Percentiles rank a stretch among this genome's conserved stretches.
Evolutionary conservation across 1,140 invertebrate species (phyloP).

Genomic region (Teleopsis dalmanni): DNA sequence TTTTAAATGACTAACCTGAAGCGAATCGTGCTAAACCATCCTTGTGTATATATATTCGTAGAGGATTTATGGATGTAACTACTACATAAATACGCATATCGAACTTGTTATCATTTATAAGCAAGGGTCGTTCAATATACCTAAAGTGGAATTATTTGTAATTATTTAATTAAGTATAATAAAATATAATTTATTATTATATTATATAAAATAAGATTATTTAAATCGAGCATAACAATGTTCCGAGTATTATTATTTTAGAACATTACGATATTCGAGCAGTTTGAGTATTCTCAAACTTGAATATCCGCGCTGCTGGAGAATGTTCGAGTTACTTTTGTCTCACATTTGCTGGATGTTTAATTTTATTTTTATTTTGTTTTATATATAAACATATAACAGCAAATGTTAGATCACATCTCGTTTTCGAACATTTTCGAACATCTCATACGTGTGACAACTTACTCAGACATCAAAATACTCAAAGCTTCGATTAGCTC

Average conservation of each 20-base stretch:
- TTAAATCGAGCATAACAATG: not conserved
- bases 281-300: too few species aligned
- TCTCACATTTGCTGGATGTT: too few species aligned
- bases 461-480: not conserved
- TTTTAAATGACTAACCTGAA: slow-evolving; percentile 53
- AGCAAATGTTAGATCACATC: too few species aligned
- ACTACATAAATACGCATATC: slow-evolving; percentile 88
- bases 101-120: slow-evolving; percentile 93
- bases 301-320: too few species aligned
- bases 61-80: slow-evolving; percentile 89
- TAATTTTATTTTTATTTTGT: too few species aligned
- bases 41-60: slow-evolving; percentile 87
- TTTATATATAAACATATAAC: too few species aligned
- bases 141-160: slow-evolving; percentile 14
- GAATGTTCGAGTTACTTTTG: too few species aligned
- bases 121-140: slow-evolving; percentile 78
- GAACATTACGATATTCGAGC: too few species aligned
- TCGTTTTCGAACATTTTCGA: too few species aligned
- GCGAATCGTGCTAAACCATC: slow-evolving; percentile 92
- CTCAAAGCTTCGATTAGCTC: not conserved
- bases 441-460: too few species aligned
- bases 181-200: not conserved
- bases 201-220: not conserved
- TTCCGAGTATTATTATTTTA: not conserved
- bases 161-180: not conserved